These are phyloP conservation scores for Uria aalge DNA, from an alignment of 2,113 vertebrate genomes.

Conservation along the genomic window DNA sequence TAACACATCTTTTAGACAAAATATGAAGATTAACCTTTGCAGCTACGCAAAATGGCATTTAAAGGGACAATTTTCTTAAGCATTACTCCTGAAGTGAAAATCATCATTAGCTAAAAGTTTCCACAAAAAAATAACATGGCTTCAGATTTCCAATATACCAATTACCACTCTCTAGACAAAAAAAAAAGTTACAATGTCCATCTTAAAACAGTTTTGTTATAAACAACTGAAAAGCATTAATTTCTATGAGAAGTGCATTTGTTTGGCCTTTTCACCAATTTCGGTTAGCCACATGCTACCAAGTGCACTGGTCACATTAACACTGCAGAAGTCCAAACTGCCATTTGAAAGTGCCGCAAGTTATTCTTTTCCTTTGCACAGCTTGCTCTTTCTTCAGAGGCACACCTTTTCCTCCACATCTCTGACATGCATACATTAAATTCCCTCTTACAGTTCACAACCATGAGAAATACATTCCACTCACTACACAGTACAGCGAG, in stretches of 20 bases:
- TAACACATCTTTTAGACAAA: not conserved
- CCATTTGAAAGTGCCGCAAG: not conserved
- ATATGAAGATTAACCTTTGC: not conserved
- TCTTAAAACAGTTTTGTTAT: not conserved
- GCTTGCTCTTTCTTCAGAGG: not conserved
- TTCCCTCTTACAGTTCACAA: not conserved
- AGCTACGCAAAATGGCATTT: not conserved
- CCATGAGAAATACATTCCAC: not conserved
- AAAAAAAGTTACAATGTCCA: not conserved
- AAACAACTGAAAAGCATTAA: not conserved
- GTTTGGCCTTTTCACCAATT: not conserved
- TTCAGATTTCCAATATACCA: not conserved
- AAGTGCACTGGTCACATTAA: not conserved
- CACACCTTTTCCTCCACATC: accelerated
- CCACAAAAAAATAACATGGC: not conserved
- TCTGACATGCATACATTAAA: accelerated
- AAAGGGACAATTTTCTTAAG: not conserved
- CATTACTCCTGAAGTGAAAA: not conserved
- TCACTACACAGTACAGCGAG: not conserved
- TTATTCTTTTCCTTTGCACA: not conserved
- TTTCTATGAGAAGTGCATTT: not conserved
- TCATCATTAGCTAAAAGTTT: not conserved
- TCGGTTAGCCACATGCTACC: not conserved
- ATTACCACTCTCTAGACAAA: not conserved
- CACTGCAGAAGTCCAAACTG: not conserved